Percentiles rank a stretch among this genome's conserved stretches.
Conservation (phyloP, 92 coral and sea anemone species). For the Porites divaricata region DNA sequence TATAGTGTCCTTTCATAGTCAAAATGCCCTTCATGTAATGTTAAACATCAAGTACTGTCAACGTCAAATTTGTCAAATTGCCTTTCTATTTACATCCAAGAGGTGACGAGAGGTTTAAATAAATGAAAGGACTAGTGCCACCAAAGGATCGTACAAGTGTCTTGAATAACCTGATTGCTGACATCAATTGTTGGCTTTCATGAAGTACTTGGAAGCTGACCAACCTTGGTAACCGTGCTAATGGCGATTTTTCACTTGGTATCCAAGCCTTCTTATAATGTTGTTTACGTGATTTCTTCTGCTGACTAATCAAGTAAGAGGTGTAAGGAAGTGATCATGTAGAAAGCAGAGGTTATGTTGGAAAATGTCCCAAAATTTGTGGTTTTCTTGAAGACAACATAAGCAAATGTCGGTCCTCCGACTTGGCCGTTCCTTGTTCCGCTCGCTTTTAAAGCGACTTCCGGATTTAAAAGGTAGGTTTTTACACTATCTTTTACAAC, state of each 20-base stretch:
- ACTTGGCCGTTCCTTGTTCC: slow-evolving; percentile 33
- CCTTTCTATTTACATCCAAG: no score
- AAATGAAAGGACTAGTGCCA: no score
- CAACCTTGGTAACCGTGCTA: not conserved
- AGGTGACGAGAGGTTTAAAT: no score
- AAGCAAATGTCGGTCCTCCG: slow-evolving; percentile 38
- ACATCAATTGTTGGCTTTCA: not conserved
- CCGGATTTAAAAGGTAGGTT: slow-evolving; percentile 35
- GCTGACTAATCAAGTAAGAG: slow-evolving; percentile 14
- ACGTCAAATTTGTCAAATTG: no score
- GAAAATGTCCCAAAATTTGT: not conserved
- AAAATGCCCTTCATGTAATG: no score
- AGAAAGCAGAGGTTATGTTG: not conserved
- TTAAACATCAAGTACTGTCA: no score
- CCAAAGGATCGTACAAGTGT: not conserved
- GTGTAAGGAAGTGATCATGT: not conserved
- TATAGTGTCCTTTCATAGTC: not conserved
- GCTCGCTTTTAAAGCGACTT: slow-evolving; percentile 19
- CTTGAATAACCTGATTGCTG: not conserved
- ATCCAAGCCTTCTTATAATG: slow-evolving; percentile 29
- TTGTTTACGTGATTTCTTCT: not conserved
- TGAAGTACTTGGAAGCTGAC: not conserved
- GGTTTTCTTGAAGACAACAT: not conserved
- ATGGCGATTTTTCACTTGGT: not conserved
- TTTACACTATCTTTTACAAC: no score